Percentiles rank a stretch among this genome's conserved stretches.
Conservation (phyloP, 1,140 invertebrate genomes). For the Drosophila arizonae region DNA sequence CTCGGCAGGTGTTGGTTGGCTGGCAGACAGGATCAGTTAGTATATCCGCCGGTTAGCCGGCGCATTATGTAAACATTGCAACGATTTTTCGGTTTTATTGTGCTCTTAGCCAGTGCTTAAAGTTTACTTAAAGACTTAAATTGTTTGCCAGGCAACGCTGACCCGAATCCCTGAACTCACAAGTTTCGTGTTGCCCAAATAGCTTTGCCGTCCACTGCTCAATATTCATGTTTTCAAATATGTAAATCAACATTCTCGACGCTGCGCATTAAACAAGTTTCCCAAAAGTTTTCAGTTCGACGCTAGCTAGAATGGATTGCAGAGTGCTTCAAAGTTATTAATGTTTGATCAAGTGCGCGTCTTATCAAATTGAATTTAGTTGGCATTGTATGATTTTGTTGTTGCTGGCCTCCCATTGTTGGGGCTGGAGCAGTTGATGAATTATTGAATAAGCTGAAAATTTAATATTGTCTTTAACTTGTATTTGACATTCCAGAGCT, state of each 20-base stretch:
- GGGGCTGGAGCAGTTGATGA: not conserved
- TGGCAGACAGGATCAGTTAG: not conserved
- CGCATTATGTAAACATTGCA: slow-evolving; percentile 52
- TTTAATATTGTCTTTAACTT: slow-evolving; percentile 5
- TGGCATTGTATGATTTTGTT: slow-evolving; percentile 3
- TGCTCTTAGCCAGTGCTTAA: slow-evolving; percentile 36
- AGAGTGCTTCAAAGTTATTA: slow-evolving; percentile 49
- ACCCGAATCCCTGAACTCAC: not conserved
- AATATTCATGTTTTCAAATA: slow-evolving; percentile 69
- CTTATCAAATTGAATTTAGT: slow-evolving; percentile 19
- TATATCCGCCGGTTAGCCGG: slow-evolving; percentile 13
- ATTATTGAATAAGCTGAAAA: slow-evolving; percentile 1
- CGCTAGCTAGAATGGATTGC: slow-evolving; percentile 25
- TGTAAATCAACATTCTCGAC: slow-evolving; percentile 56
- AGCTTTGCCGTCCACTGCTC: slow-evolving; percentile 40
- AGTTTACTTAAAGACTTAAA: slow-evolving; percentile 46
- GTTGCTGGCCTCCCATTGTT: not conserved
- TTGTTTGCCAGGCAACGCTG: slow-evolving; percentile 4
- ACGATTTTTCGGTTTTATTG: slow-evolving; percentile 39
- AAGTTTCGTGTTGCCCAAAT: slow-evolving; percentile 22
- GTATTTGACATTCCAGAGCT: not conserved
- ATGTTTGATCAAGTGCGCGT: slow-evolving; percentile 53
- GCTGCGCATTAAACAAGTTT: slow-evolving; percentile 33
- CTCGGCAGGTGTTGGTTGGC: slow-evolving; percentile 12
- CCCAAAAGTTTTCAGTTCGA: slow-evolving; percentile 29